These are phyloP conservation scores for Drosophila mulleri DNA, from an alignment of 2,888 invertebrate species.

Conservation along the genomic window DNA sequence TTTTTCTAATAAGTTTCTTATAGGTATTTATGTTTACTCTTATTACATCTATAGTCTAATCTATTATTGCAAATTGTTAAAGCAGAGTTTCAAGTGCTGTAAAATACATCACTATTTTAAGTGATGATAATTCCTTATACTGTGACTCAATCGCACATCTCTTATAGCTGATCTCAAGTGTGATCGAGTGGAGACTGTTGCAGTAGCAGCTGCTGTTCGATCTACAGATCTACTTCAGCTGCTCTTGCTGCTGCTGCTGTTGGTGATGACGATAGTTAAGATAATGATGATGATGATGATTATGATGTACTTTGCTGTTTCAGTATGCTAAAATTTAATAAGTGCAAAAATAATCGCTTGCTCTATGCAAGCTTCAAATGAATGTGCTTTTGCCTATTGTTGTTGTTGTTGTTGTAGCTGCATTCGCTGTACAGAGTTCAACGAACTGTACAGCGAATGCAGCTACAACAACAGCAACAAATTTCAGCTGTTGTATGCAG, in stretches of 20 bases:
- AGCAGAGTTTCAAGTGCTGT: background rate
- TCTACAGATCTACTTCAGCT: constrained; percentile 20
- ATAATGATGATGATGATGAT: constrained; percentile 47
- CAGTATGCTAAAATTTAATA: constrained; percentile 73
- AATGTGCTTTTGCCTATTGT: constrained; percentile 59
- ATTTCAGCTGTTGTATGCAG: constrained; percentile 39
- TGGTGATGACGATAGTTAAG: constrained; percentile 45
- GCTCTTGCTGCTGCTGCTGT: background rate
- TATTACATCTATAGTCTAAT: background rate
- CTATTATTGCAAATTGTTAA: background rate
- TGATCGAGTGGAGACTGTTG: constrained; percentile 39
- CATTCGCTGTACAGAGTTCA: constrained; percentile 43
- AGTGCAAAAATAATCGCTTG: constrained; percentile 72
- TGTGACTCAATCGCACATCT: constrained; percentile 29
- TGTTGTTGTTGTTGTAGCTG: constrained; percentile 37
- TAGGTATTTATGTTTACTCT: too few relatives aligned
- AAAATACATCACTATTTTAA: background rate
- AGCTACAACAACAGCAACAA: too few relatives aligned
- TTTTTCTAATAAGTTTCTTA: too few relatives aligned
- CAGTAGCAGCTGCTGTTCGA: constrained; percentile 39
- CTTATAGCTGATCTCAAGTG: constrained; percentile 34
- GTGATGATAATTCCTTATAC: background rate
- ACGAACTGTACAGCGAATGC: too few relatives aligned
- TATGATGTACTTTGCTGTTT: constrained; percentile 47
- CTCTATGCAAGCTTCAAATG: constrained; percentile 70